A percentile compares a stretch with the other conserved stretches of the same genome.
These are phyloP conservation scores for Coranthus polyacanthus DNA, from an alignment of 2,797 vertebrate species.

Conservation along the genomic window DNA sequence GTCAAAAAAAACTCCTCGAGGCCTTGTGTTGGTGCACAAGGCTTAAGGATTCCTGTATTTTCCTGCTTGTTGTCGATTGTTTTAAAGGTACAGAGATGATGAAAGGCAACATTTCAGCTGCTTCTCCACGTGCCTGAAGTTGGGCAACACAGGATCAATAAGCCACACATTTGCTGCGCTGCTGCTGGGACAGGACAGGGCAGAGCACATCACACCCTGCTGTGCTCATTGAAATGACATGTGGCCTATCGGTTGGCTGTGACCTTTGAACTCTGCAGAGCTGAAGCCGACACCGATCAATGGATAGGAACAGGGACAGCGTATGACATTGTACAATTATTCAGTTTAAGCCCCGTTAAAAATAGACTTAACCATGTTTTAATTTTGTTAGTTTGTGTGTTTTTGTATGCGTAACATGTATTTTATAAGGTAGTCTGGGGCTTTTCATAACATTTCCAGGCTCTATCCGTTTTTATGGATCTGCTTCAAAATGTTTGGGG, in stretches of 20 bases:
- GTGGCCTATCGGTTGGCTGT: not conserved
- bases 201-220: conserved; percentile 8
- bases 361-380: too few relatives aligned
- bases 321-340: not conserved
- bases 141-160: conserved; percentile 20
- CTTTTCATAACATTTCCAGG: too few relatives aligned
- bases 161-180: not conserved
- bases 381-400: too few relatives aligned
- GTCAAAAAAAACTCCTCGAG: too few relatives aligned
- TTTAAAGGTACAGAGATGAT: not conserved
- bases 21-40: too few relatives aligned
- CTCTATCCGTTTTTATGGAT: too few relatives aligned
- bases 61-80: too few relatives aligned
- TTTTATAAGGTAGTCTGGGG: too few relatives aligned
- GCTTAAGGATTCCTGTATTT: too few relatives aligned
- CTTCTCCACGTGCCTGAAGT: not conserved
- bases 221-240: conserved; percentile 30
- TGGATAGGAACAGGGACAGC: not conserved
- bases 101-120: not conserved
- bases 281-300: conserved; percentile 1
- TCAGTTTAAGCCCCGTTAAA: too few relatives aligned
- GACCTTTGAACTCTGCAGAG: conserved; percentile 14
- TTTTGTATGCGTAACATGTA: too few relatives aligned
- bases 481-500: too few relatives aligned
- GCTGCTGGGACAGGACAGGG: not conserved